Evolutionary conservation across 1,140 invertebrate species (phyloP), one percentile per base, ranked within the genome.

Genomic region (Zaprionus davidi): DNA sequence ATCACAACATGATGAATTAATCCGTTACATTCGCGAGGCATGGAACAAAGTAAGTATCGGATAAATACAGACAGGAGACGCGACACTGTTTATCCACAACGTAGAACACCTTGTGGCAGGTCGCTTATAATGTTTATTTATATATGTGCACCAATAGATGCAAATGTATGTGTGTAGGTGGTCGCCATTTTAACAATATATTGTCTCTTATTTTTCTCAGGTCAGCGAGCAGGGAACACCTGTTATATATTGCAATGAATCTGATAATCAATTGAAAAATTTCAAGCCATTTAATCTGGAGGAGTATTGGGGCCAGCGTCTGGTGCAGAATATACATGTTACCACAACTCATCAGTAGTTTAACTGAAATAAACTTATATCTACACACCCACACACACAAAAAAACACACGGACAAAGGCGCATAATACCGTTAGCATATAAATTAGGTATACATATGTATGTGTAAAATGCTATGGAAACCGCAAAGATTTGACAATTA

Each of bases 281-380:
- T 92, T 92, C 53, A 91, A 91, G 64, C 91, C 91, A 60, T 92
- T 92, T 65, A 85, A 92, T 79, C 76, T 92, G 80, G 91, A 92
- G 56, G 90, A 91, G 66, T 92, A 91, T 70, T 92, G 91, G 91
- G 91, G 91, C 5, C 91, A 92, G 65, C 91, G 91, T 12, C 68
- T 92, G 31, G 90, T 91, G 31, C 90, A 92, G 71, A 92, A 92
- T 68, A 92, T 92, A 74, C 91, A 92, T 31, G 81, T 91, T 26
- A 85, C 91, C 24, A 83, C 82, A 63, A 86, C 91, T 56, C 84
- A 84, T 63, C 91, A 92, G 74, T 92, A 82, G 46, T 58, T 58
- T 38, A 22, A 31, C n/a, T 63, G 2, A 58, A 36, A 9, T 12
- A 66, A 59, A 70, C 9, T n/a, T 6, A 66, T 41, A 53, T 5